A percentile compares a stretch with the other conserved stretches of the same genome.
phyloP scores from a whole-genome alignment of 1,140 invertebrate species.

The Aphelinus atriplicis region DNA sequence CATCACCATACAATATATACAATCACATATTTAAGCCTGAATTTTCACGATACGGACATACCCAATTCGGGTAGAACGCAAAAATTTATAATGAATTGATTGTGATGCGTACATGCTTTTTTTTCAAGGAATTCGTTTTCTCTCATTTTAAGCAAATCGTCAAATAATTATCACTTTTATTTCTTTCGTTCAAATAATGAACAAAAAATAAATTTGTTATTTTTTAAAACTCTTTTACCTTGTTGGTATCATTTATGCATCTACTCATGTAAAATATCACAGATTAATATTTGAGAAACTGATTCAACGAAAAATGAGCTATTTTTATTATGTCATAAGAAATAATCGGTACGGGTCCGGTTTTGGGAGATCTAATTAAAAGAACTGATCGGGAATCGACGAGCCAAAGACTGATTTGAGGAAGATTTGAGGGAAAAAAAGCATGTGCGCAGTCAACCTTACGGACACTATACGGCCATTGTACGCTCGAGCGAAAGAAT shows the following conservation, averaged over 20 bases:
- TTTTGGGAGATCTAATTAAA: no score
- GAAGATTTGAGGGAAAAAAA: constrained; percentile 38
- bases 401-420: background rate
- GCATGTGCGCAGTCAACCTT: constrained; percentile 28
- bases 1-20: constrained; percentile 30
- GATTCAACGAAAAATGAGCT: no score
- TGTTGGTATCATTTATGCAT: background rate
- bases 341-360: no score
- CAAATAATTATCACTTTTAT: no score
- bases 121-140: background rate
- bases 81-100: background rate
- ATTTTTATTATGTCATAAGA: no score
- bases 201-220: background rate
- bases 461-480: constrained; percentile 49
- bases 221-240: background rate
- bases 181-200: no score
- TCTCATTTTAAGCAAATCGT: no score
- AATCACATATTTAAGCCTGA: constrained; percentile 28
- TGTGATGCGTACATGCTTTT: background rate
- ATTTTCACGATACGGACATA: constrained; percentile 26
- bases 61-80: constrained; percentile 26
- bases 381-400: no score
- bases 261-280: background rate
- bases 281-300: background rate
- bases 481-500: constrained; percentile 52